These are phyloP conservation scores for Dromas ardeola DNA, from an alignment of 2,113 vertebrate genomes.

Conservation along the genomic window DNA sequence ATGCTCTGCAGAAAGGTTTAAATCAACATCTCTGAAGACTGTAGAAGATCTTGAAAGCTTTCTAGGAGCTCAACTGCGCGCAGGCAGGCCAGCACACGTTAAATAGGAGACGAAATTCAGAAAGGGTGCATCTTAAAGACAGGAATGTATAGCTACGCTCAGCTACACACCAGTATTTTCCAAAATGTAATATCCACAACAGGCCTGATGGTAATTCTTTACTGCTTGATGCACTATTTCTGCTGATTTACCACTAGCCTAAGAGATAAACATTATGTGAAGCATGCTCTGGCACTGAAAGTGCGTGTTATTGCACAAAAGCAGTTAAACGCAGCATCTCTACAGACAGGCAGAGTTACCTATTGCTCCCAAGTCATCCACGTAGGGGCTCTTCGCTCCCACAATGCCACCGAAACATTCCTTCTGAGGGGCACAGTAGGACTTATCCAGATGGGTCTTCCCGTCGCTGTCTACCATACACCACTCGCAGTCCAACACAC, in stretches of 20 bases:
- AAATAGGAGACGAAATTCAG: not conserved
- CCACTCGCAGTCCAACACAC: conserved; percentile 97
- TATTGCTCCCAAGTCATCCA: conserved; percentile 88
- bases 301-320: accelerated
- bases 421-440: conserved; percentile 96
- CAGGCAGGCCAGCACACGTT: accelerated
- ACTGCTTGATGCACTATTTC: not conserved
- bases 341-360: conserved; percentile 73
- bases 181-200: not conserved
- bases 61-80: not conserved
- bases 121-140: not conserved
- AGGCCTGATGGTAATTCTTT: not conserved
- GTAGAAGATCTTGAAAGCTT: not conserved
- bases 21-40: not conserved
- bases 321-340: not conserved
- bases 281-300: not conserved
- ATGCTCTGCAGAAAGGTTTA: not conserved
- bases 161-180: not conserved
- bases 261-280: accelerated
- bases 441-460: conserved; percentile 93
- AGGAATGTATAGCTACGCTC: not conserved
- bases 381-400: conserved; percentile 94
- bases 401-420: conserved; percentile 98
- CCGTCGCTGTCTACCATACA: conserved; percentile 97
- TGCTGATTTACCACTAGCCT: not conserved